Conservation (phyloP, 2,888 invertebrate species). For the Phortica okadai region DNA sequence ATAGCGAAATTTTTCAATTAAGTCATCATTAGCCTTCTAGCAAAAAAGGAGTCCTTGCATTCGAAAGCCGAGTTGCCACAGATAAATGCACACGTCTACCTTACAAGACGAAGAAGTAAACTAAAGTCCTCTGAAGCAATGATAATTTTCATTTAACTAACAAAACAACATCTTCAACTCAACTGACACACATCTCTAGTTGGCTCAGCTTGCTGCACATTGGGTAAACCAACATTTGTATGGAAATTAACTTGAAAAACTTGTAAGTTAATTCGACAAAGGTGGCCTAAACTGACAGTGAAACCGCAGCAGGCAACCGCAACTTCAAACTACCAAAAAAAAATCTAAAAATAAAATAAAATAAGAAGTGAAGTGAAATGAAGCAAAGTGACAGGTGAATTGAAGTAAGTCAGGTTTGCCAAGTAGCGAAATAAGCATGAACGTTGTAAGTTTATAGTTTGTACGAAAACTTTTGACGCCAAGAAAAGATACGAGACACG, state of each 20-base stretch:
- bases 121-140: too few relatives aligned
- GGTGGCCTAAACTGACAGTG: background rate
- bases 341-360: background rate
- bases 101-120: too few relatives aligned
- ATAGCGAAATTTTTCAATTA: too few relatives aligned
- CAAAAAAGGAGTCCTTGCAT: too few relatives aligned
- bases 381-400: background rate
- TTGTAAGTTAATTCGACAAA: constrained; percentile 8
- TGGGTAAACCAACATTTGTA: constrained; percentile 35
- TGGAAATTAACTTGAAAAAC: constrained; percentile 43
- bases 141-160: background rate
- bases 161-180: background rate
- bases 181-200: background rate
- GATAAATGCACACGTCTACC: too few relatives aligned
- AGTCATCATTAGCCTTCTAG: too few relatives aligned
- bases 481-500: constrained; percentile 21
- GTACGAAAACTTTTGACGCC: constrained; percentile 28
- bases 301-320: background rate
- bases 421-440: background rate
- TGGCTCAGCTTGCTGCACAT: background rate
- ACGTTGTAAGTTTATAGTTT: constrained; percentile 35
- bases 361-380: background rate
- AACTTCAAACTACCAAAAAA: background rate
- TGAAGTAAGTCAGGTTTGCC: background rate
- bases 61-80: too few relatives aligned